A percentile compares a stretch with the other conserved stretches of the same genome.
These are phyloP conservation scores for Fulmarus glacialis DNA, from an alignment of 2,113 vertebrate species.

Conservation along the genomic window DNA sequence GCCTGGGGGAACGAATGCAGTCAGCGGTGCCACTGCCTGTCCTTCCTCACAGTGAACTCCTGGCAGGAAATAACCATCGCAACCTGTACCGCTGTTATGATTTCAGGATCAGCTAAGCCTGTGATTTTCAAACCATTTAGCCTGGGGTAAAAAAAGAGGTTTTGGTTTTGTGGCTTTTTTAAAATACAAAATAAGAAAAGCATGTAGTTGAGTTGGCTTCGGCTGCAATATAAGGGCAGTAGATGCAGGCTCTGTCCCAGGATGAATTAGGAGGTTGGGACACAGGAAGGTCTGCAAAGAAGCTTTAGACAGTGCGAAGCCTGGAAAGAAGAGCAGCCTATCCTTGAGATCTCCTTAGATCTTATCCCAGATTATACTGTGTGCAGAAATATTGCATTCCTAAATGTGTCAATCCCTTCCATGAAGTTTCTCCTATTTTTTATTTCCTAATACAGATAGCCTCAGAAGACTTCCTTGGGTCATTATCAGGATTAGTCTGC, in stretches of 20 bases:
- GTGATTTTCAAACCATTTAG: not conserved
- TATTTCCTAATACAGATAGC: not conserved
- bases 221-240: not conserved
- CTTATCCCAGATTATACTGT: not conserved
- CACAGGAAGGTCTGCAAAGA: not conserved
- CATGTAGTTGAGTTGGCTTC: not conserved
- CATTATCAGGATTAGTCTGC: not conserved
- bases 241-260: not conserved
- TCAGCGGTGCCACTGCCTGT: not conserved
- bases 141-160: not conserved
- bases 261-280: not conserved
- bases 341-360: not conserved
- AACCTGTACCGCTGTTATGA: too few species aligned
- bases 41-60: not conserved
- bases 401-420: not conserved
- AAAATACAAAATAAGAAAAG: not conserved
- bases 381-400: not conserved
- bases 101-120: not conserved
- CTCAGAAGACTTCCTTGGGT: not conserved
- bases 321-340: not conserved
- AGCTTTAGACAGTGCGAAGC: not conserved
- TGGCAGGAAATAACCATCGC: not conserved
- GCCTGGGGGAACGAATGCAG: not conserved
- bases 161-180: not conserved
- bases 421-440: not conserved